Base-by-base conservation (phyloP, 2,888 invertebrate species). In the Meiosimyza platycephala region DNA sequence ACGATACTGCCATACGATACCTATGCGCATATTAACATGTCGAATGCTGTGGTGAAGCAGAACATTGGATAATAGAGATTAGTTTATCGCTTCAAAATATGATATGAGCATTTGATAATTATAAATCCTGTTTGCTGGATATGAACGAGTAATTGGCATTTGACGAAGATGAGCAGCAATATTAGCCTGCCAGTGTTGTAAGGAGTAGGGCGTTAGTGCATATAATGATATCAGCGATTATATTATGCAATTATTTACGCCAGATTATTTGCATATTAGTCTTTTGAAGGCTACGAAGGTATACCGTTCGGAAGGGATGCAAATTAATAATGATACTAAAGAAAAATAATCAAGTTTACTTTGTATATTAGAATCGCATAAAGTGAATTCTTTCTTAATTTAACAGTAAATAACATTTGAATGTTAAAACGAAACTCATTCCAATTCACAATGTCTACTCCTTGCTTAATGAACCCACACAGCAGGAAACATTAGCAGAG, bases 11-110 rank as follows among this genome's bases (percentile, higher is more conserved):
- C 55, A 71, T 28, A 22, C 57, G 40, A 68, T 63, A 22, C 3
- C n/a, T n/a, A n/a, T n/a, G 55, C 51, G 67, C 71, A 73, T 82
- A 83, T 82, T 81, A 82, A 83, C 82, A 81, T 83, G 82, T 80
- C 82, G 79, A 81, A 80, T 83, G 82, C 83, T 83, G 80, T 83
- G 81, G 80, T 80, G 78, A 80, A 79, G 80, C 82, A 82, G 83
- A 84, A 84, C 82, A 84, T 82, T 77, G 83, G 85, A 84, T 84
- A 82, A 83, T 77, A 78, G 72, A 79, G 79, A 79, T 80, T 78
- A 80, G 72, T 64, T 73, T 72, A 75, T 78, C 80, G 74, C 74
- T 55, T 65, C 50, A 67, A 16, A 76, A 76, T 79, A 79, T 80
- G 77, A 79, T 79, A 80, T 40, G 40, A 9, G 40, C 40, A 40